Conservation (phyloP, 2,113 vertebrate species). For the Vombatus ursinus region DNA sequence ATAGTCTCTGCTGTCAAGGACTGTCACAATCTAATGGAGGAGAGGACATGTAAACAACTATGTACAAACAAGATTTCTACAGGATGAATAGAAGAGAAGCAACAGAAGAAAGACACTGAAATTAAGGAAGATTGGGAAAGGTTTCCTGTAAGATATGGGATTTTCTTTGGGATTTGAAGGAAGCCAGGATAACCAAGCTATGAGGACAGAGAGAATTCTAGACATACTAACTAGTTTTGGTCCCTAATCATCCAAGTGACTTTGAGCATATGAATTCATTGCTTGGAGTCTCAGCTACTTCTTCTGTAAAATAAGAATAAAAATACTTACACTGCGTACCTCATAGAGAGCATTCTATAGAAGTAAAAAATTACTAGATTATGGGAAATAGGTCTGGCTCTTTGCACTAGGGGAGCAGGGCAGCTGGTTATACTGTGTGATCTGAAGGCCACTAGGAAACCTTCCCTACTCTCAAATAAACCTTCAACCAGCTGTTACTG, state of each 20-base stretch:
- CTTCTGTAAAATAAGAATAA: neutral
- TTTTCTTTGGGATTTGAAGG: neutral
- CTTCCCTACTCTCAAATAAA: neutral
- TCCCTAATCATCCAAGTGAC: neutral
- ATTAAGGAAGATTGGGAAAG: neutral
- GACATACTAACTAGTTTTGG: neutral
- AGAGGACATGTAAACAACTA: neutral
- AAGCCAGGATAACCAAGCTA: neutral
- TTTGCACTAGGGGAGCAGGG: neutral
- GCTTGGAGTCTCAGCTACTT: neutral
- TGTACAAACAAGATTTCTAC: neutral
- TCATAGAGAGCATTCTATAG: neutral
- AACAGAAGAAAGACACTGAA: neutral
- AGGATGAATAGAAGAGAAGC: neutral
- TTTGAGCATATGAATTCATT: neutral
- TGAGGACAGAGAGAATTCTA: neutral
- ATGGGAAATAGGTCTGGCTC: neutral
- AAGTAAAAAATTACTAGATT: neutral
- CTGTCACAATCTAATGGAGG: neutral
- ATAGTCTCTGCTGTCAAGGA: neutral
- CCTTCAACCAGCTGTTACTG: conserved; percentile 1
- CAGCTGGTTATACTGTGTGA: neutral
- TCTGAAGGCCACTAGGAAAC: neutral
- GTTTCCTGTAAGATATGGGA: neutral
- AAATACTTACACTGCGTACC: neutral